phyloP scores from a whole-genome alignment of 1,140 invertebrate species.

The Metopolophium dirhodum region DNA sequence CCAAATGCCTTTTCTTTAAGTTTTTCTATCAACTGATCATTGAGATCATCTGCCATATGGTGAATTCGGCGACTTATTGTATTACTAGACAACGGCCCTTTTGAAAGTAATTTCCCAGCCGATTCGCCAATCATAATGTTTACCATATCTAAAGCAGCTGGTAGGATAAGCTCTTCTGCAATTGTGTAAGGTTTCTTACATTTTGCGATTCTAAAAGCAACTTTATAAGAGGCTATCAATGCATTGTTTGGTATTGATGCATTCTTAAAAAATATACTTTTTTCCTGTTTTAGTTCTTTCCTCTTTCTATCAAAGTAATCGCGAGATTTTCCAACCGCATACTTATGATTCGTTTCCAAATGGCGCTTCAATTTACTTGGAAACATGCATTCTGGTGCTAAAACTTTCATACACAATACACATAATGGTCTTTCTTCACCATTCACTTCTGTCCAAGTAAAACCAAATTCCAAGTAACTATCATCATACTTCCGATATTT shows the following conservation, averaged over 20 bases:
- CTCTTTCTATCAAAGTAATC: constrained; percentile 50
- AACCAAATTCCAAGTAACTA: no score
- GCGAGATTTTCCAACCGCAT: constrained; percentile 30
- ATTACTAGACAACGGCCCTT: background rate
- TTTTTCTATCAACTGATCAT: no score
- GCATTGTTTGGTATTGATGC: constrained; percentile 58
- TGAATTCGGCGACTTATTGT: no score
- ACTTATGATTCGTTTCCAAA: constrained; percentile 43
- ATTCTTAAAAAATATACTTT: constrained; percentile 22
- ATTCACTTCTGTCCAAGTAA: background rate
- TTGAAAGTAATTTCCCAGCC: background rate
- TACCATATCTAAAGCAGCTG: constrained; percentile 61
- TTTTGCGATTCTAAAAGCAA: no score
- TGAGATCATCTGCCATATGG: no score
- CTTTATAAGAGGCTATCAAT: constrained; percentile 61
- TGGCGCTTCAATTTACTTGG: constrained; percentile 36
- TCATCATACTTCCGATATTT: no score
- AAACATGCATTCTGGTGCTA: background rate
- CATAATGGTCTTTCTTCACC: background rate
- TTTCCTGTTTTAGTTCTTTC: constrained; percentile 40
- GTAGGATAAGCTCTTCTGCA: constrained; percentile 62
- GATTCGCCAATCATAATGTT: constrained; percentile 58
- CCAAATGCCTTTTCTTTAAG: no score
- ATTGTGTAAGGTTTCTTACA: constrained; percentile 60
- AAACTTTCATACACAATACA: background rate